Conservation (phyloP, 1,140 invertebrate species). For the Metopolophium dirhodum region DNA sequence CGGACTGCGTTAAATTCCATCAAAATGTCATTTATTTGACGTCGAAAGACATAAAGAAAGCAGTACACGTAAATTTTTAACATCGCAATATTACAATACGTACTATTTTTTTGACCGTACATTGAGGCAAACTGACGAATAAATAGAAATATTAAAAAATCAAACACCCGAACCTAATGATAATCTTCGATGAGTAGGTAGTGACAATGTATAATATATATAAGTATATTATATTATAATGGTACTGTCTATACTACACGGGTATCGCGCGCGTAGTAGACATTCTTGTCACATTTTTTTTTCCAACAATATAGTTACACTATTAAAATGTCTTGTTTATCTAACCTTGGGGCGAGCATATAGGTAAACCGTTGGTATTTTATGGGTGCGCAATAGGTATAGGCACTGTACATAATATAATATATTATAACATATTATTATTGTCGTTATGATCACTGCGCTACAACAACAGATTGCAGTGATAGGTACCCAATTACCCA, state of each 20-base stretch:
- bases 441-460: background rate
- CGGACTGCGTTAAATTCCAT: background rate
- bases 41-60: background rate
- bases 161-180: background rate
- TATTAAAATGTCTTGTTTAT: constrained; percentile 15
- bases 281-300: background rate
- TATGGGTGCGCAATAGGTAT: background rate
- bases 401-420: background rate
- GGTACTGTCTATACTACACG: background rate
- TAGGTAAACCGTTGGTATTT: background rate
- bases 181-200: background rate
- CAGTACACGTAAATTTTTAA: background rate
- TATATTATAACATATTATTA: background rate
- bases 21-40: background rate
- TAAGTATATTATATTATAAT: background rate
- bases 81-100: background rate
- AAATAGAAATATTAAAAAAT: background rate
- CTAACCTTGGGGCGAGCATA: background rate
- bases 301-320: background rate
- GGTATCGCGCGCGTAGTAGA: background rate
- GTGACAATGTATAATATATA: background rate
- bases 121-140: background rate
- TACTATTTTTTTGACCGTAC: background rate
- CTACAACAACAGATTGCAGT: background rate
- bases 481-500: background rate